Evolutionary conservation across 2,797 vertebrate species (phyloP), one percentile per base, ranked within the genome.

Genomic region (Erpetoichthys calabaricus): DNA sequence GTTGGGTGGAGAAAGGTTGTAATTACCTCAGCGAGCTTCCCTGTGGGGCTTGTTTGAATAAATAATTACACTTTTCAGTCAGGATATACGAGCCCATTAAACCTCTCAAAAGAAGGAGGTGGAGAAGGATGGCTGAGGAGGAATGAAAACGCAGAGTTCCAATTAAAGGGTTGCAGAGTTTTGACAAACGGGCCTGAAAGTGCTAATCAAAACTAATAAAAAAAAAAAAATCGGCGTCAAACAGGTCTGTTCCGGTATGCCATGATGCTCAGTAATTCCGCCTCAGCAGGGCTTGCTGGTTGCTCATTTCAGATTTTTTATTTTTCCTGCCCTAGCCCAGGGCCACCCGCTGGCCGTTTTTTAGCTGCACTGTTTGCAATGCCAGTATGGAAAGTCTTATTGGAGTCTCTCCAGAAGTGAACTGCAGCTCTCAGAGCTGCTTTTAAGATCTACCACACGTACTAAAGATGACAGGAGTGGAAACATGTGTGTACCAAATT

Each of bases 41-140:
- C 65, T 62, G 65, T 60, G 65, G 63, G 63, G 60, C 61, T 60
- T 57, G 67, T 66, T 67, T 62, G 60, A 66, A 64, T 67, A 65
- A 69, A 73, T 71, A 71, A 70, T 69, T 62, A 70, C 66, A 63
- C 63, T 65, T 66, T 69, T 66, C 63, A 60, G 52, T 6, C 9
- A 59, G 59, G 56, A 60, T 62, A 63, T 53, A 61, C 57, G 45
- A 58, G 54, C 56, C 60, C 60, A 59, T 71, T 65, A 69, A 60
- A 68, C 56, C 59, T 63, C 52, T 10, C 45, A 58, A 59, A 63
- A 47, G 42, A 9, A 42, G 42, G 3, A 42, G 6, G 46, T 51
- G 44, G 43, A 46, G n/a, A 45, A 42, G 3, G 3, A 43, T 7
- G 8, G 3, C 9, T 44, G 41, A 45, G 44, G 7, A 42, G 2